Base-by-base conservation (phyloP, 2,113 vertebrate genomes). In the Lethenteron reissneri region DNA sequence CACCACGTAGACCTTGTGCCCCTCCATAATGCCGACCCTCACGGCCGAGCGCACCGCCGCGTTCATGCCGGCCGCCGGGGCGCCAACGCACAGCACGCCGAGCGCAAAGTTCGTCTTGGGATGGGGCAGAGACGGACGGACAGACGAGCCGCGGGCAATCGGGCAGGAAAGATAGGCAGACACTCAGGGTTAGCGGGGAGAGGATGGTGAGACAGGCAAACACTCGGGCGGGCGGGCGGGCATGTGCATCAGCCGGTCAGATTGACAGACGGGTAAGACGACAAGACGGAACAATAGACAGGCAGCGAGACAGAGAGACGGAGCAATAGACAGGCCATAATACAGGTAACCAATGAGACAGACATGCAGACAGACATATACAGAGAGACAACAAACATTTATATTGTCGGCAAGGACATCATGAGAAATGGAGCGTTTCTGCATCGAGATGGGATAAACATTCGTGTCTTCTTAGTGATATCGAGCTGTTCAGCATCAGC, bases 41-140 rank as follows among this genome's bases (percentile, higher is more conserved):
- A 85, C 87, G 0, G 90, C 92, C 0, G 92, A 90, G 74, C 92
- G 81, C 75, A 87, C 88, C 0, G 87, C 90, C 0, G 90, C 82
- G 0, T 97, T 97, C 92, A 97, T 97, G 72, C 92, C 92, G 0
- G 86, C 85, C 0, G 92, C 89, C 0, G 92, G 92, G 3, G 92
- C 92, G 0, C 92, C 92, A 74, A 95, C 90, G 0, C 95, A 96
- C 78, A 97, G 80, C 72, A 97, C 81, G 70, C 88, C 90, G 75
- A 97, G 2, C 70, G 84, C 83, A 78, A 85, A 86, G 58, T 81
- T 83, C 75, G 80, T 88, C 92, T 83, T 71, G 0, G 0, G 73
- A 72, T 14, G 72, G 11, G 2, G 57, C 2, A 73, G 60, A 70
- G 12, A 5, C 8, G 25, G 58, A 41, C 41, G 41, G 41, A 41